These are phyloP conservation scores for Hyles vespertilio DNA, from an alignment of 1,140 invertebrate genomes.

Conservation along the genomic window DNA sequence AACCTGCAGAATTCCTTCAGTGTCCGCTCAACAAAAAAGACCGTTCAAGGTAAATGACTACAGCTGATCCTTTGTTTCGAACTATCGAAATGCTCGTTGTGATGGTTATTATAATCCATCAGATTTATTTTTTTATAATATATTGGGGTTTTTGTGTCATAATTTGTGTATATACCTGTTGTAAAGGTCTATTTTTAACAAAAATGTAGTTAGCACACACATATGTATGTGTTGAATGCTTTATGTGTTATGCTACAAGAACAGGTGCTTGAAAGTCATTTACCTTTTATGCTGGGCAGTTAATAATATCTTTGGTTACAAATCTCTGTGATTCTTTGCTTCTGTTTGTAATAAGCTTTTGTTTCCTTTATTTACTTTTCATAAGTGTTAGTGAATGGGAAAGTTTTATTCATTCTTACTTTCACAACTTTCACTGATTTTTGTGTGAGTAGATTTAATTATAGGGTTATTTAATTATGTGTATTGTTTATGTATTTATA, in stretches of 20 bases:
- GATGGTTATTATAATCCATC: constrained; percentile 12
- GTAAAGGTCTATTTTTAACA: constrained; percentile 3
- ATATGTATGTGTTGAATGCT: constrained; percentile 18
- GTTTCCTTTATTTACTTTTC: constrained; percentile 34
- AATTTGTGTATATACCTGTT: constrained; percentile 17
- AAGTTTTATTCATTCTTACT: constrained; percentile 40
- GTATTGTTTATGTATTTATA: constrained; percentile 2
- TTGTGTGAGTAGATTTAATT: constrained; percentile 14
- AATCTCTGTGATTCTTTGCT: constrained; percentile 41
- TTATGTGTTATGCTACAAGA: constrained; percentile 34
- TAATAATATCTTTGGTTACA: constrained; percentile 52
- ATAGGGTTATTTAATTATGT: constrained; percentile 3
- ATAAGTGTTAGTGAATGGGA: constrained; percentile 22
- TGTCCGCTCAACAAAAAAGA: constrained; percentile 52
- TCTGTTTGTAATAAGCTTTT: constrained; percentile 37
- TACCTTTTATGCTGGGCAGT: constrained; percentile 64
- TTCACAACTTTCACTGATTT: constrained; percentile 62
- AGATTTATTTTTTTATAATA: constrained; percentile 9
- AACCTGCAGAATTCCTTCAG: constrained; percentile 51
- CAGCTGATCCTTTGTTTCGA: constrained; percentile 70
- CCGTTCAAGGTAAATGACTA: constrained; percentile 61
- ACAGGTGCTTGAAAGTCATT: constrained; percentile 71
- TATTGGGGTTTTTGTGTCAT: constrained; percentile 27
- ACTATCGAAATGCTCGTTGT: constrained; percentile 19
- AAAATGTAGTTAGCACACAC: constrained; percentile 4